phyloP scores from a whole-genome alignment of 2,113 vertebrate species.

The Sylvietta virens region DNA sequence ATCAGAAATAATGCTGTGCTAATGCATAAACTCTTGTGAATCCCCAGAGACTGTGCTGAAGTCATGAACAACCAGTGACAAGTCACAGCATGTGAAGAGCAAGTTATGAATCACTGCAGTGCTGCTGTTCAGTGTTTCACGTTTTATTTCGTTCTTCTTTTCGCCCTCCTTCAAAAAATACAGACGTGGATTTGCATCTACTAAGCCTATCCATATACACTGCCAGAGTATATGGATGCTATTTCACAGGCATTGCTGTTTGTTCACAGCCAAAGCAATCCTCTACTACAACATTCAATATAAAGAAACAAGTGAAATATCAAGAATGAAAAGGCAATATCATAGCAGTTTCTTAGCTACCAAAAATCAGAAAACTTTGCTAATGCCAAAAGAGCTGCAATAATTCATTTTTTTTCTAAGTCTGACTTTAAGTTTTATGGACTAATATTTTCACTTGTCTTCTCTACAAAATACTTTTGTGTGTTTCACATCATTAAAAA shows the following conservation, averaged over 20 bases:
- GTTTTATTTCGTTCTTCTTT: background rate
- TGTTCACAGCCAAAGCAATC: background rate
- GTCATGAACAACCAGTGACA: slow-evolving; percentile 32
- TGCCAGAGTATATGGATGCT: background rate
- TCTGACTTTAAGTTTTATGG: background rate
- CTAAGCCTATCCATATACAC: background rate
- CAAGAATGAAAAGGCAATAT: background rate
- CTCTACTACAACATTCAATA: background rate
- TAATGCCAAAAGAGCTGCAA: background rate
- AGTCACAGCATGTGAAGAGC: background rate
- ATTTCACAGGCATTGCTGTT: background rate
- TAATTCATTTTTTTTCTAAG: background rate
- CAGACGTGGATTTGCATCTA: background rate
- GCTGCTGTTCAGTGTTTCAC: slow-evolving; percentile 9
- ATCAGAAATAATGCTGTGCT: slow-evolving; percentile 36
- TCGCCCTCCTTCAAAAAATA: background rate
- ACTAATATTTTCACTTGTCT: background rate
- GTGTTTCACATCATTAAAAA: background rate
- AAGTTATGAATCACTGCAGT: background rate
- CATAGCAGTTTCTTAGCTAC: background rate
- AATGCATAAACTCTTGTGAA: slow-evolving; percentile 27
- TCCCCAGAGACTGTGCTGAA: background rate
- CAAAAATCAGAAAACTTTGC: background rate
- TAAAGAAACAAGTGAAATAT: slow-evolving; percentile 6
- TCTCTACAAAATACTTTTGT: background rate